Evolutionary conservation across 2,888 invertebrate species (phyloP).

Genomic region (Sthenelais limicola): DNA sequence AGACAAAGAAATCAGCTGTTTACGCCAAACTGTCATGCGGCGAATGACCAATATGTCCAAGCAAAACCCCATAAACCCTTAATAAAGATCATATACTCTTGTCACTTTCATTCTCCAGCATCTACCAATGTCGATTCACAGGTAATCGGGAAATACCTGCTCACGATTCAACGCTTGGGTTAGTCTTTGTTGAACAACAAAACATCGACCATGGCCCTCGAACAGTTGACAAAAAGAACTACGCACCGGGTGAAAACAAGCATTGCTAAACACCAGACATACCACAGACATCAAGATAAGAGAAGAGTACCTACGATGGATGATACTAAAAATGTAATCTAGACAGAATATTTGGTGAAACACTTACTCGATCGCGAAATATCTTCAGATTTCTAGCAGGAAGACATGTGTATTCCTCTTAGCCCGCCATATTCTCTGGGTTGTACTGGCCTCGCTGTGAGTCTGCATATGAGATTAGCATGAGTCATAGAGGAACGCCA

Average conservation of each 20-base stretch:
- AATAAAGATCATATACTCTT: neutral
- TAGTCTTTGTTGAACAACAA: slow-evolving; percentile 24
- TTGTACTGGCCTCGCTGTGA: slow-evolving; percentile 41
- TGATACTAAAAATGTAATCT: neutral
- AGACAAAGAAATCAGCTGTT: slow-evolving; percentile 44
- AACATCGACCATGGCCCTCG: slow-evolving; percentile 6
- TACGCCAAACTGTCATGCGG: slow-evolving; percentile 7
- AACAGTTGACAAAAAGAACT: slow-evolving; percentile 29
- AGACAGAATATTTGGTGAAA: neutral
- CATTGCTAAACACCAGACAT: slow-evolving; percentile 10
- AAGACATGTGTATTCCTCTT: slow-evolving; percentile 42
- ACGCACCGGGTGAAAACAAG: slow-evolving; percentile 34
- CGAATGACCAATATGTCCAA: neutral
- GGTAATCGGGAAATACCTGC: slow-evolving; percentile 17
- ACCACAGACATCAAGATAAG: slow-evolving; percentile 27
- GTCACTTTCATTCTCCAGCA: neutral
- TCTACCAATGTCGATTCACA: neutral
- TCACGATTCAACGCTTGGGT: too few species aligned
- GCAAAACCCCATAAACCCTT: neutral
- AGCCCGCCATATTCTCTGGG: slow-evolving; percentile 43
- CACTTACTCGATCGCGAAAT: slow-evolving; percentile 39
- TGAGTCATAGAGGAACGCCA: slow-evolving; percentile 31
- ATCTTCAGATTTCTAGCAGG: slow-evolving; percentile 39
- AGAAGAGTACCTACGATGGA: neutral
- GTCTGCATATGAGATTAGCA: slow-evolving; percentile 38